A percentile compares a stretch with the other conserved stretches of the same genome.
These are phyloP conservation scores for Chloroceryle aenea DNA, from an alignment of 2,113 vertebrate genomes.

Conservation along the genomic window DNA sequence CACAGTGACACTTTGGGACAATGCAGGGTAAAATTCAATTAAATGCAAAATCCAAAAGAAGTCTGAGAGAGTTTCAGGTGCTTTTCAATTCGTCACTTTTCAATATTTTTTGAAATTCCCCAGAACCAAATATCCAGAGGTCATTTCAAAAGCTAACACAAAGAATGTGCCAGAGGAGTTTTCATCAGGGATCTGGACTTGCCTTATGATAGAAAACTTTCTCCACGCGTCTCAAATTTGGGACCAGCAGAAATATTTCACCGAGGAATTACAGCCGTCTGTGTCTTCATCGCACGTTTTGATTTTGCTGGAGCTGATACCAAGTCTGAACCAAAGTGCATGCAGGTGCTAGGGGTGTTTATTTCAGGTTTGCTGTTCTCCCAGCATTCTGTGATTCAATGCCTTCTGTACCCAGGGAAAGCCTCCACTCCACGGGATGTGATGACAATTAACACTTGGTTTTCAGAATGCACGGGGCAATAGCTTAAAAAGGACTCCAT, in stretches of 20 bases:
- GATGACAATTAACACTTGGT: not conserved
- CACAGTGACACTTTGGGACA: conserved; percentile 22
- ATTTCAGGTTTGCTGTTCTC: not conserved
- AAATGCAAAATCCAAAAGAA: conserved; percentile 14
- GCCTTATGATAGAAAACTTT: not conserved
- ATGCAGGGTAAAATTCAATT: conserved; percentile 43
- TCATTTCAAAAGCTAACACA: not conserved
- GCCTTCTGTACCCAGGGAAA: not conserved
- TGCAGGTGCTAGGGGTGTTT: not conserved
- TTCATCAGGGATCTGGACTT: not conserved
- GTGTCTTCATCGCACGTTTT: not conserved
- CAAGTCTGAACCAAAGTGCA: not conserved
- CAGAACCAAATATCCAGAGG: conserved; percentile 24
- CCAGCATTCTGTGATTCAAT: not conserved
- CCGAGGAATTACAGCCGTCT: not conserved
- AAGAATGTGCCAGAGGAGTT: not conserved
- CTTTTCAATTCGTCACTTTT: conserved; percentile 24
- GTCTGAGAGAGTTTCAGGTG: not conserved
- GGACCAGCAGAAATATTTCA: not conserved
- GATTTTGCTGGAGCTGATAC: not conserved
- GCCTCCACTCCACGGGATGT: not conserved
- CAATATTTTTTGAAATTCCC: conserved; percentile 43
- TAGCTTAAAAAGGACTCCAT: not conserved
- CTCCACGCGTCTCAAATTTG: not conserved
- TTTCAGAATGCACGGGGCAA: not conserved